These are phyloP conservation scores for Ectropis crepuscularia DNA, from an alignment of 2,888 invertebrate species.

Conservation along the genomic window DNA sequence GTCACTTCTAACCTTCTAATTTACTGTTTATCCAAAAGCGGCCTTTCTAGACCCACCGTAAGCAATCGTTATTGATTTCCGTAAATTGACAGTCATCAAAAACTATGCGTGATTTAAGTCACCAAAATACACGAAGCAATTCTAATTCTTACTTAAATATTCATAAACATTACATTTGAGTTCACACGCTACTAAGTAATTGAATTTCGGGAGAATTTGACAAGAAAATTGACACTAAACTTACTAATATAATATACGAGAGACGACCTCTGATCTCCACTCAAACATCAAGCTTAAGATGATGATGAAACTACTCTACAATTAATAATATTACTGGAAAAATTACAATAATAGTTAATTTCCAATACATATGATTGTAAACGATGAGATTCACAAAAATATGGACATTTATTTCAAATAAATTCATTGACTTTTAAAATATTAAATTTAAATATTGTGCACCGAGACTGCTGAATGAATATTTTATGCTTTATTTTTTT, in stretches of 20 bases:
- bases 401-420: too few relatives aligned
- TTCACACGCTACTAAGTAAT: conserved; percentile 78
- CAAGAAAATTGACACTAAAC: conserved; percentile 82
- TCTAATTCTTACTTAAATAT: conserved; percentile 40
- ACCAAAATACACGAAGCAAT: conserved; percentile 60
- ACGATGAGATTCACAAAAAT: conserved; percentile 1
- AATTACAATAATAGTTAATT: too few relatives aligned
- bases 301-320: not conserved
- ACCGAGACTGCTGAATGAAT: not conserved
- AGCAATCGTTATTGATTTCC: too few relatives aligned
- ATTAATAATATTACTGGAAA: not conserved
- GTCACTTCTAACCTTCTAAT: too few relatives aligned
- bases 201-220: conserved; percentile 85
- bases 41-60: too few relatives aligned
- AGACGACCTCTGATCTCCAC: conserved; percentile 31
- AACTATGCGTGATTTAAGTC: conserved; percentile 31
- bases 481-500: not conserved
- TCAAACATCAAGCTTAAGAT: conserved; percentile 1
- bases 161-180: conserved; percentile 50
- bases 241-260: conserved; percentile 65
- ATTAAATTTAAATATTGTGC: not conserved
- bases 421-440: not conserved
- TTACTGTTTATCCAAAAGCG: too few relatives aligned
- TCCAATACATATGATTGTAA: not conserved
- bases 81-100: conserved; percentile 1